These are phyloP conservation scores for Sylvicola cinctus DNA, from an alignment of 2,888 invertebrate genomes.

Conservation along the genomic window DNA sequence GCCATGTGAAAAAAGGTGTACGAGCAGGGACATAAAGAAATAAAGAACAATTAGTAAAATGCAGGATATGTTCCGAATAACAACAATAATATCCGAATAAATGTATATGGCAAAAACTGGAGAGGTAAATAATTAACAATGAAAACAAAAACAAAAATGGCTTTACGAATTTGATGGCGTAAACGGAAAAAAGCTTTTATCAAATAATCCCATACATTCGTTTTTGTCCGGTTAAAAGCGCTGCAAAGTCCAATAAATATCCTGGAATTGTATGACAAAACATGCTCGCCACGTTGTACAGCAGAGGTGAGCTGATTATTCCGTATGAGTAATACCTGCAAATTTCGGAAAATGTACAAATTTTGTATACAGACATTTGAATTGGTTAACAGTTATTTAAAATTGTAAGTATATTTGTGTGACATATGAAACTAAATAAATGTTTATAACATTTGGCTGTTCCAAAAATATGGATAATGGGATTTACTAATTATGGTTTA, in stretches of 20 bases:
- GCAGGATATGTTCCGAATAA: not conserved
- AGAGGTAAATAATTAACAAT: not conserved
- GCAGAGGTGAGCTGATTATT: conserved; percentile 24
- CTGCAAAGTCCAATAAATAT: conserved; percentile 26
- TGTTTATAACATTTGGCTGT: too few relatives aligned
- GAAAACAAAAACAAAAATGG: not conserved
- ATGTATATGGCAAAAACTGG: not conserved
- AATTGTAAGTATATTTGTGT: too few relatives aligned
- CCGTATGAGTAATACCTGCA: conserved; percentile 26
- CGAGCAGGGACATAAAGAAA: not conserved
- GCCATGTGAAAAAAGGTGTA: too few relatives aligned
- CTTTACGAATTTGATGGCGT: not conserved
- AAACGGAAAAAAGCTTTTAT: not conserved
- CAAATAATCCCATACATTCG: conserved; percentile 19
- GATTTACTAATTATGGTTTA: too few relatives aligned
- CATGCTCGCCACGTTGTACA: conserved; percentile 22
- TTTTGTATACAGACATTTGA: too few relatives aligned
- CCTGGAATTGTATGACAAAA: conserved; percentile 25
- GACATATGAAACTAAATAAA: too few relatives aligned
- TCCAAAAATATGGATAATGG: too few relatives aligned
- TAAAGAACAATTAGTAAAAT: not conserved
- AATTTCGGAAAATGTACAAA: not conserved
- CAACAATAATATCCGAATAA: not conserved
- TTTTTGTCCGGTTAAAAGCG: conserved; percentile 23
- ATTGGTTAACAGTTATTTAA: too few relatives aligned